A percentile compares a stretch with the other conserved stretches of the same genome.
phyloP scores from a whole-genome alignment of 2,888 invertebrate genomes.

The Oxytorus armatus region DNA sequence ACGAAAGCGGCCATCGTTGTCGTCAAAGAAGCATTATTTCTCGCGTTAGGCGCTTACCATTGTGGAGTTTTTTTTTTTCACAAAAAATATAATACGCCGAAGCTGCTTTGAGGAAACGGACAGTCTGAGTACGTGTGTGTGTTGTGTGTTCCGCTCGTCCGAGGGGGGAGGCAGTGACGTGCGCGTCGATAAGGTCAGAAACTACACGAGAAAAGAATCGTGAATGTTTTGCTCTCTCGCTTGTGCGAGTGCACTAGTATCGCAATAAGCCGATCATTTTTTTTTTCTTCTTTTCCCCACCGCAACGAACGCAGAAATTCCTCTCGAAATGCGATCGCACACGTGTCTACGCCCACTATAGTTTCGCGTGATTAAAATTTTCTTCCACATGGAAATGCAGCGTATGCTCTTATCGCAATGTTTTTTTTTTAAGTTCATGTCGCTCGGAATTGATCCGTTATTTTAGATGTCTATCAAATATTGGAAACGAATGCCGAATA shows the following conservation, averaged over 20 bases:
- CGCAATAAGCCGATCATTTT: conserved; percentile 42
- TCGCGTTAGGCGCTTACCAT: conserved; percentile 61
- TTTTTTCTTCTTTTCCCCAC: conserved; percentile 19
- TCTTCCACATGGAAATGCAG: neutral
- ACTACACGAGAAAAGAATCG: conserved; percentile 55
- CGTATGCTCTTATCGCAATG: conserved; percentile 1
- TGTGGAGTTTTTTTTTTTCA: conserved; percentile 44
- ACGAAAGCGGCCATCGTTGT: conserved; percentile 15
- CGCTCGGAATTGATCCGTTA: too few species aligned
- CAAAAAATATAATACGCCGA: conserved; percentile 37
- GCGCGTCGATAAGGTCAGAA: conserved; percentile 67
- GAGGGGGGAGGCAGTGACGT: conserved; percentile 57
- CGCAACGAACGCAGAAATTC: too few species aligned
- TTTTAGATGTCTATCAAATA: too few species aligned
- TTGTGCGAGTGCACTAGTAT: conserved; percentile 3
- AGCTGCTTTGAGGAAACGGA: conserved; percentile 41
- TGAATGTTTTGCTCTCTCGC: conserved; percentile 48
- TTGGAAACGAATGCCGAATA: too few species aligned
- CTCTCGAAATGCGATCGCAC: conserved; percentile 30
- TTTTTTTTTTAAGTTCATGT: conserved; percentile 9
- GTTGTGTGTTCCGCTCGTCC: conserved; percentile 25
- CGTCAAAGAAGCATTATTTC: conserved; percentile 15
- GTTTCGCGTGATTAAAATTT: conserved; percentile 10
- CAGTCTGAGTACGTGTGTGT: conserved; percentile 9
- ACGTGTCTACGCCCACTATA: conserved; percentile 33